Base-by-base conservation (phyloP, 2,888 invertebrate species). In the Orthosia gracilis region DNA sequence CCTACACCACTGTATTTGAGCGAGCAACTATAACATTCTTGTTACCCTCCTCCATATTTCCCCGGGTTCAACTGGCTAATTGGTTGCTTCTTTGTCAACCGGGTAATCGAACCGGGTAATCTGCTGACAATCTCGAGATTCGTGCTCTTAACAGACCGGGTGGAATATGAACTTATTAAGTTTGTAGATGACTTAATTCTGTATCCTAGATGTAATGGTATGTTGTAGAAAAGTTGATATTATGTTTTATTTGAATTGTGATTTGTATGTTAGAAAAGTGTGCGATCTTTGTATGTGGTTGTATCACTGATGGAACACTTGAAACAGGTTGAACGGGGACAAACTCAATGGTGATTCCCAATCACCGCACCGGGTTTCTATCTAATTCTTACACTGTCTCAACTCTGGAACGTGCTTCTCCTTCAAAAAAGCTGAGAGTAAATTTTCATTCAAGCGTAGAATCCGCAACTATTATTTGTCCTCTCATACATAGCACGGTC, bases 71-170 rank as follows among this genome's bases (percentile, higher is more conserved):
- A 67, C 64, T 64, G n/a, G 59, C 69, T 81, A 81, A 81, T 83
- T 83, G 81, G 84, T 74, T 80, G 67, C 81, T 83, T 81, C 74
- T 81, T 81, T 83, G 80, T 81, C 84, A 83, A 68, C 80, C 49
- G 69, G 80, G 80, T 69, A 69, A 80, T 80, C 80, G 80, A 83
- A 83, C 81, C 52, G 80, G 58, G 69, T 83, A 83, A 79, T 83
- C 84, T 68, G 66, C 66, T 70, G 58, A 70, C 59, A 83, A 83
- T 70, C 59, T 64, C 64, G 63, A 63, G 64, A 55, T 40, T 57
- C 52, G 68, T 61, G 58, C 69, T 78, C 73, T 23, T 73, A 69
- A 72, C 54, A 40, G 82, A 58, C 69, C 26, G 62, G 49, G 55
- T 3, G 57, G 68, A 61, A 81, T 78, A 59, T 64, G 49, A 18